Conservation (phyloP, 2,797 vertebrate species). For the Tadarida brasiliensis region DNA sequence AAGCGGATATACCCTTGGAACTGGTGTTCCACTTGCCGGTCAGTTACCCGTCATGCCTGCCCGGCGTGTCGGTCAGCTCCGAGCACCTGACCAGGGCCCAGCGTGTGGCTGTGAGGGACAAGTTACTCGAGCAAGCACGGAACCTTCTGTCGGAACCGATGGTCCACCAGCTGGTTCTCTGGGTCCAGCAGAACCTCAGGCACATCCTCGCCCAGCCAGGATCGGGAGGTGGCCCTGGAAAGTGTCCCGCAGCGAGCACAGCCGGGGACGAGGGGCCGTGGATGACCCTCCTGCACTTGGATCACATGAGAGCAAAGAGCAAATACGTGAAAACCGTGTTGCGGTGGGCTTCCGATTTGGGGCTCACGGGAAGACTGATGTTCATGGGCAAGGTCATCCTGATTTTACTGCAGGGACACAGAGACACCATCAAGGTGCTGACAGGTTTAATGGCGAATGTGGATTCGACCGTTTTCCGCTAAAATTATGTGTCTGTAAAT, state of each 20-base stretch:
- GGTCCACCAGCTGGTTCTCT: constrained; percentile 91
- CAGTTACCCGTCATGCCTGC: constrained; percentile 90
- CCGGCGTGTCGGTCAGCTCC: constrained; percentile 92
- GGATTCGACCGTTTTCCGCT: constrained; percentile 61
- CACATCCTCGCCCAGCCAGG: constrained; percentile 79
- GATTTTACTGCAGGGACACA: constrained; percentile 92
- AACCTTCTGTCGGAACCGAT: constrained; percentile 89
- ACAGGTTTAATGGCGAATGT: constrained; percentile 77
- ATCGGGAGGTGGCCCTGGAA: constrained; percentile 60
- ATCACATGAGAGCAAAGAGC: constrained; percentile 92
- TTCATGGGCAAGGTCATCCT: constrained; percentile 91
- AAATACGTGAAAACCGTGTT: constrained; percentile 90
- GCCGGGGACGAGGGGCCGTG: constrained; percentile 84
- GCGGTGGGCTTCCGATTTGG: constrained; percentile 91
- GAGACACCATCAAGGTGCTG: constrained; percentile 90
- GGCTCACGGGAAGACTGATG: constrained; percentile 91
- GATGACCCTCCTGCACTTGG: constrained; percentile 90
- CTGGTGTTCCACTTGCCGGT: constrained; percentile 91
- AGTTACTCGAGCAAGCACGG: constrained; percentile 88
- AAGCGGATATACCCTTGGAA: constrained; percentile 85
- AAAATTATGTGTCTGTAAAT: background rate
- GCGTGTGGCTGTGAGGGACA: constrained; percentile 86
- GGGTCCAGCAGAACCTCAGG: constrained; percentile 90
- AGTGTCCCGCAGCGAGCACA: constrained; percentile 67
- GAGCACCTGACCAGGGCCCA: constrained; percentile 90